Percentiles rank a stretch among this genome's conserved stretches.
Conservation (phyloP, 37 sponge, comb jelly and placozoan genomes). For the Aplysina aerophoba region DNA sequence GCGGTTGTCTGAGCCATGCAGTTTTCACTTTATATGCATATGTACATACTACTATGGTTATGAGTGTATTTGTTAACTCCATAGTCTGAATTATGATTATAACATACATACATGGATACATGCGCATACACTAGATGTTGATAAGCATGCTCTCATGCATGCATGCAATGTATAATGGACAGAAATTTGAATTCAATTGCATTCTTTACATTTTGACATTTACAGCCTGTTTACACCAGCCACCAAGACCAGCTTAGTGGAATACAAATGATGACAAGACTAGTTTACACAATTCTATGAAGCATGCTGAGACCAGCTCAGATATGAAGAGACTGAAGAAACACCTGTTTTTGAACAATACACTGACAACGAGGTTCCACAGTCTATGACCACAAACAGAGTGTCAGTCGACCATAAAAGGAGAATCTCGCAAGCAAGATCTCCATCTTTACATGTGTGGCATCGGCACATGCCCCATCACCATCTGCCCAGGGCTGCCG, state of each 20-base stretch:
- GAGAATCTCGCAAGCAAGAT: slow-evolving; percentile 4
- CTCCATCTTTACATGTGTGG: background rate
- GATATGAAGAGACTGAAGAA: background rate
- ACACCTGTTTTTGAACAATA: background rate
- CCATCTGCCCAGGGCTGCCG: slow-evolving; percentile 48
- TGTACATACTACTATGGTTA: no score
- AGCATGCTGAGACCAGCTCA: slow-evolving; percentile 17
- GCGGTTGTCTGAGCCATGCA: no score
- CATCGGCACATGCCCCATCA: background rate
- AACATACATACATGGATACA: no score
- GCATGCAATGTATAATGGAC: no score
- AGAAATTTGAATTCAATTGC: no score
- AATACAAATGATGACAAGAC: background rate
- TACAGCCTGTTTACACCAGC: background rate
- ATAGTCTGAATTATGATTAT: no score
- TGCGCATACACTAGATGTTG: no score
- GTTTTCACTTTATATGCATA: no score
- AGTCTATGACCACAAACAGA: background rate
- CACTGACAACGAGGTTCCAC: background rate
- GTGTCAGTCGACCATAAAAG: background rate
- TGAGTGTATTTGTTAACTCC: no score
- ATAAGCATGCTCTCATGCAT: no score
- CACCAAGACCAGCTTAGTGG: slow-evolving; percentile 39
- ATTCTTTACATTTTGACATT: no score
- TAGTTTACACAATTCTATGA: no score